phyloP scores from a whole-genome alignment of 2,888 invertebrate genomes.

The Melinopterus prodromus region DNA sequence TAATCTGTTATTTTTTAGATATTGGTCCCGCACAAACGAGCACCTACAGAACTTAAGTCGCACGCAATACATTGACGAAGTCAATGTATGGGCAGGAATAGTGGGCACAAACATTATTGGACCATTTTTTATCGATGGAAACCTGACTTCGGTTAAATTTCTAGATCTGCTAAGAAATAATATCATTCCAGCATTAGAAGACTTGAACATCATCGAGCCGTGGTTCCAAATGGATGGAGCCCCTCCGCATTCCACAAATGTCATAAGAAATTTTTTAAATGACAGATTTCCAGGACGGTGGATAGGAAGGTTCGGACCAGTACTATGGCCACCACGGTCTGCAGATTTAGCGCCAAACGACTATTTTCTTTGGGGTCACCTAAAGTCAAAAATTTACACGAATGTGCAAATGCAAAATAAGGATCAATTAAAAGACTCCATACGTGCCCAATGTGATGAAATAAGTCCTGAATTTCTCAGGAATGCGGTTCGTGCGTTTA shows the following conservation, averaged over 20 bases:
- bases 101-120: not conserved
- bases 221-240: constrained; percentile 14
- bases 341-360: not conserved
- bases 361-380: not conserved
- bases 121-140: constrained; percentile 4
- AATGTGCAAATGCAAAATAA: not conserved
- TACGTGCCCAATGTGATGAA: not conserved
- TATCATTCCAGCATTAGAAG: not conserved
- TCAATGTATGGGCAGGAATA: not conserved
- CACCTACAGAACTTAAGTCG: not conserved
- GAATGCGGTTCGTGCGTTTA: not conserved
- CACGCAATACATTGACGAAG: not conserved
- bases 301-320: constrained; percentile 8
- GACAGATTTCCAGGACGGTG: not conserved
- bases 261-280: not conserved
- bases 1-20: not conserved
- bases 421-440: not conserved
- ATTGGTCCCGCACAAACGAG: not conserved
- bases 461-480: not conserved
- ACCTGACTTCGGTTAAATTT: not conserved
- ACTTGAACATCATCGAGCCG: not conserved
- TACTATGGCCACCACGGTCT: constrained; percentile 13
- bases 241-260: not conserved
- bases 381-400: not conserved
- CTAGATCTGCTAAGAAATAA: not conserved